phyloP scores from a whole-genome alignment of 2,888 invertebrate species.

The Neoaliturus tenellus region DNA sequence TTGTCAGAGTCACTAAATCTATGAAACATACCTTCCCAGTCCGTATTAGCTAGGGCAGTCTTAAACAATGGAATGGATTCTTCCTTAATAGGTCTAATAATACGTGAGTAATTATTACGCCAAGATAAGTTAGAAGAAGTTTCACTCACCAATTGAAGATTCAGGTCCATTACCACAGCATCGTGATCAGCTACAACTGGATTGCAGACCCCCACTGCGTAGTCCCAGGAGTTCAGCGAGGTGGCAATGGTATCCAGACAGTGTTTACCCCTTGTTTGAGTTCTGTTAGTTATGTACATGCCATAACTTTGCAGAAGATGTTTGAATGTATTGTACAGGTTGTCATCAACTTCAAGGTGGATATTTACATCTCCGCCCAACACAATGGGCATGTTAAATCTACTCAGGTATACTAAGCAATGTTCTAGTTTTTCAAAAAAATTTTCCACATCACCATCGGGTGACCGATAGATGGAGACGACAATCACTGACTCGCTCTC shows the following conservation, averaged over 20 bases:
- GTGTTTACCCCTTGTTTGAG: background rate
- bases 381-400: background rate
- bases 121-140: background rate
- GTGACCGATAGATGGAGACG: background rate
- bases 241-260: slow-evolving; percentile 4
- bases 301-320: background rate
- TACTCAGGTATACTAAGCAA: background rate
- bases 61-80: background rate
- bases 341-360: background rate
- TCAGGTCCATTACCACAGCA: background rate
- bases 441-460: background rate
- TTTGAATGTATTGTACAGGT: background rate
- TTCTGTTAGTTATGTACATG: background rate
- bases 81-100: background rate
- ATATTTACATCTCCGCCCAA: background rate
- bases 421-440: background rate
- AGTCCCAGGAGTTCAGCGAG: slow-evolving; percentile 9
- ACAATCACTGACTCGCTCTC: background rate
- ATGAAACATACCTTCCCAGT: background rate
- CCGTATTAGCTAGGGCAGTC: background rate
- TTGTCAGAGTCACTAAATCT: background rate
- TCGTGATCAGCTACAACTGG: background rate
- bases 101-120: background rate
- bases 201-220: background rate
- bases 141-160: background rate